Percentiles rank a stretch among this genome's conserved stretches.
These are phyloP conservation scores for Himantopus leucocephalus DNA, from an alignment of 2,113 vertebrate species.

Conservation along the genomic window DNA sequence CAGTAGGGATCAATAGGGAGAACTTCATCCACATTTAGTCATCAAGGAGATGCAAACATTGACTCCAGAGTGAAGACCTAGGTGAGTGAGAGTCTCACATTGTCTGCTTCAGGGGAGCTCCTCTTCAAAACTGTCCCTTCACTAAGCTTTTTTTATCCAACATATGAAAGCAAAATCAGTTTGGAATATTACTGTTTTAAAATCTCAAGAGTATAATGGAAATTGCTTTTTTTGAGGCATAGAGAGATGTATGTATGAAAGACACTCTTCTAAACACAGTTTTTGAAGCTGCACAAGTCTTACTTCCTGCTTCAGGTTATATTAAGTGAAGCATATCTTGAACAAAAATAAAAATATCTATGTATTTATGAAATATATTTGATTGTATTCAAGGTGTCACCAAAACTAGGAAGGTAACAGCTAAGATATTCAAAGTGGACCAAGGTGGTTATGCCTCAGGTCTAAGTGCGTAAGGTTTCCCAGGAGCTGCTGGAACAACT, in stretches of 20 bases:
- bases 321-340: background rate
- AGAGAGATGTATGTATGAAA: background rate
- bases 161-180: background rate
- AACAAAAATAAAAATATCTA: background rate
- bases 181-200: background rate
- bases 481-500: background rate
- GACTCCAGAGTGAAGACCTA: background rate
- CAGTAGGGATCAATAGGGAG: background rate
- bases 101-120: background rate
- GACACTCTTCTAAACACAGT: background rate
- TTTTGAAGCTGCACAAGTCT: background rate
- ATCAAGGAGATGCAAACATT: background rate
- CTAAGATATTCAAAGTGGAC: background rate
- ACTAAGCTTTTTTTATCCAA: background rate
- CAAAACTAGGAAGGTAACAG: background rate
- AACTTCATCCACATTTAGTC: background rate
- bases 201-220: background rate
- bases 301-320: background rate
- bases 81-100: background rate
- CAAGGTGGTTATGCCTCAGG: background rate
- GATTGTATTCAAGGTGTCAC: background rate
- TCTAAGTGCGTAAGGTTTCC: background rate
- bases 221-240: background rate
- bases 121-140: background rate
- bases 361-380: background rate